phyloP scores from a whole-genome alignment of 2,888 invertebrate species.

The Trissonchulus sp. region DNA sequence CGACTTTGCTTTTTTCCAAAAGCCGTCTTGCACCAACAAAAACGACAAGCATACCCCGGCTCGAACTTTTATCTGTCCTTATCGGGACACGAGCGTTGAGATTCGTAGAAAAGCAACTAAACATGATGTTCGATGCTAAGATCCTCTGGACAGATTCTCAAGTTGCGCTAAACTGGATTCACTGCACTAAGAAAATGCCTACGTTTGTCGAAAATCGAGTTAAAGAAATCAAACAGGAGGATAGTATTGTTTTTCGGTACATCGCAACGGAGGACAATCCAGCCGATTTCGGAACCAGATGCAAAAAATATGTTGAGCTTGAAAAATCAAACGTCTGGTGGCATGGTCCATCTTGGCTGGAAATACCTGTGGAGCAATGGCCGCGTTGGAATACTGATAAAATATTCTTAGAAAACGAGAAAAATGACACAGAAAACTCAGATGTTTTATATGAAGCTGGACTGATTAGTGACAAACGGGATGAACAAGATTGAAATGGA shows the following conservation, averaged over 20 bases:
- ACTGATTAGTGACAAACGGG: too few relatives aligned
- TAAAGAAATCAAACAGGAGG: neutral
- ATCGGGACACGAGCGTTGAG: slow-evolving; percentile 29
- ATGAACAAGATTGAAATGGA: too few relatives aligned
- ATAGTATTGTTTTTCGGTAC: neutral
- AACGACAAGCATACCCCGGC: slow-evolving; percentile 36
- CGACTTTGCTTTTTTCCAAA: slow-evolving; percentile 33
- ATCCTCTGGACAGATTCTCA: slow-evolving; percentile 37
- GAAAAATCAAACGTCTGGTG: neutral
- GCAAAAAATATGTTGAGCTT: neutral
- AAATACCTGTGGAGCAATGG: too few relatives aligned
- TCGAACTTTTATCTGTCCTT: slow-evolving; percentile 24
- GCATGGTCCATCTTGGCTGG: slow-evolving; percentile 14
- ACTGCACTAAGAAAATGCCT: too few relatives aligned
- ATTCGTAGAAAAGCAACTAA: slow-evolving; percentile 35
- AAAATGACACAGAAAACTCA: too few relatives aligned
- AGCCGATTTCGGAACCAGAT: neutral
- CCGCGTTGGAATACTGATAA: too few relatives aligned
- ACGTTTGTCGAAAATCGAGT: slow-evolving; percentile 16
- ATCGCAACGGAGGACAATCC: slow-evolving; percentile 12
- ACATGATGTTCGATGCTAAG: slow-evolving; percentile 31
- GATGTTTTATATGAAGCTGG: too few relatives aligned
- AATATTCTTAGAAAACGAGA: too few relatives aligned
- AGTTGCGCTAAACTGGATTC: slow-evolving; percentile 39
- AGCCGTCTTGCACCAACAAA: slow-evolving; percentile 40